Evolutionary conservation across 37 sponge, comb jelly and placozoan species (phyloP).

Genomic region (Theonella swinhoei): DNA sequence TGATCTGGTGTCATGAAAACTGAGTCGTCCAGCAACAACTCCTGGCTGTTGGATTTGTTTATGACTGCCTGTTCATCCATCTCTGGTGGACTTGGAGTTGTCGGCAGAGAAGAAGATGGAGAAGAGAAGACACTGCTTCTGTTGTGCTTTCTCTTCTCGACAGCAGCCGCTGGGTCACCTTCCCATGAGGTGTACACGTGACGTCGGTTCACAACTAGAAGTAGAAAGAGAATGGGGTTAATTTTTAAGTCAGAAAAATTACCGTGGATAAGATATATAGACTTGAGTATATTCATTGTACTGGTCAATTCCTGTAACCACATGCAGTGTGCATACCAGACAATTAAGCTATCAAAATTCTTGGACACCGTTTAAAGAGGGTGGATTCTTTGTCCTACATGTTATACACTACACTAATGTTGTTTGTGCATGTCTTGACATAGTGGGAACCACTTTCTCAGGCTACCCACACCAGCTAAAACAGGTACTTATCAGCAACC

Average conservation of each 20-base stretch:
- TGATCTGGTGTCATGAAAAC: not conserved
- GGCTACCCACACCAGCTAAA: too few species aligned
- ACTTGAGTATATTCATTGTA: too few species aligned
- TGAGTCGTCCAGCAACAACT: not conserved
- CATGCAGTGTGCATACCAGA: too few species aligned
- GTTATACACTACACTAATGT: too few species aligned
- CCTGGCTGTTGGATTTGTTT: not conserved
- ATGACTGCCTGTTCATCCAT: too few species aligned
- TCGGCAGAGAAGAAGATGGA: not conserved
- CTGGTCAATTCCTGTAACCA: too few species aligned
- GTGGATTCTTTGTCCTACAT: too few species aligned
- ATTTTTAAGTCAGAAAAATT: not conserved
- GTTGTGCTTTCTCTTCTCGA: slow-evolving; percentile 26
- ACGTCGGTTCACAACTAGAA: slow-evolving; percentile 31
- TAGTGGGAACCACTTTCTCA: too few species aligned
- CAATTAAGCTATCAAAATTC: too few species aligned
- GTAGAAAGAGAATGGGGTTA: not conserved
- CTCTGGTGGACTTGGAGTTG: not conserved
- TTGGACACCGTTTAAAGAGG: too few species aligned
- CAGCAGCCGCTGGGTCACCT: slow-evolving; percentile 35
- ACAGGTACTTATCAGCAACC: too few species aligned
- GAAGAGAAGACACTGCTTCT: not conserved
- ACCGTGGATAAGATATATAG: not conserved
- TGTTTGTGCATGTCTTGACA: too few species aligned
- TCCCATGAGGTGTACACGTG: slow-evolving; percentile 53